Evolutionary conservation across 92 coral and sea anemone species (phyloP).

Genomic region (Bergia sp.): DNA sequence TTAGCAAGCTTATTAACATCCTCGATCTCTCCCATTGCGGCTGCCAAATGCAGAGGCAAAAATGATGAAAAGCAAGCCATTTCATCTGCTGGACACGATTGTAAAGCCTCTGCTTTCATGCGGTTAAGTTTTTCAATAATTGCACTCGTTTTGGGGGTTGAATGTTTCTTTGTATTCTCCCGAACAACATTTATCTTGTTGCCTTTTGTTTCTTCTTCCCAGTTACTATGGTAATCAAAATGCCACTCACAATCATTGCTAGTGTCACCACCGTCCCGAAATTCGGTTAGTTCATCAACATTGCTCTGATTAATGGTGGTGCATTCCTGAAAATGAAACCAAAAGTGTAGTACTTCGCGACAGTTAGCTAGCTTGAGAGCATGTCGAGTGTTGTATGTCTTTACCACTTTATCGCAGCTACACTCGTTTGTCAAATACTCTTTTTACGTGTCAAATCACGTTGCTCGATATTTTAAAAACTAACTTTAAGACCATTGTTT

Average conservation of each 20-base stretch:
- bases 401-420: no score
- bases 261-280: neutral
- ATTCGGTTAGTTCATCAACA: neutral
- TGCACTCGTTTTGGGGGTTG: neutral
- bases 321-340: neutral
- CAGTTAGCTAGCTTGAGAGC: no score
- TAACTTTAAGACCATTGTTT: no score
- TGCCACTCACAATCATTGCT: no score
- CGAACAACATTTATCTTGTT: neutral
- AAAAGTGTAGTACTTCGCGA: neutral
- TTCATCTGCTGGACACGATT: conserved; percentile 46
- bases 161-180: neutral
- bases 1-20: conserved; percentile 58
- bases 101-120: conserved; percentile 47
- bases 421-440: no score
- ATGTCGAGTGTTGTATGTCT: no score
- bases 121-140: conserved; percentile 50
- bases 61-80: conserved; percentile 36
- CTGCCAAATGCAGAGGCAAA: conserved; percentile 72
- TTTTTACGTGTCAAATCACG: no score
- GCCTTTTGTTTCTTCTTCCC: neutral
- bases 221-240: neutral
- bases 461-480: no score
- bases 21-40: conserved; percentile 56
- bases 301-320: neutral